Base-by-base conservation (phyloP, 1,140 invertebrate genomes). In the Drosophila burlai region DNA sequence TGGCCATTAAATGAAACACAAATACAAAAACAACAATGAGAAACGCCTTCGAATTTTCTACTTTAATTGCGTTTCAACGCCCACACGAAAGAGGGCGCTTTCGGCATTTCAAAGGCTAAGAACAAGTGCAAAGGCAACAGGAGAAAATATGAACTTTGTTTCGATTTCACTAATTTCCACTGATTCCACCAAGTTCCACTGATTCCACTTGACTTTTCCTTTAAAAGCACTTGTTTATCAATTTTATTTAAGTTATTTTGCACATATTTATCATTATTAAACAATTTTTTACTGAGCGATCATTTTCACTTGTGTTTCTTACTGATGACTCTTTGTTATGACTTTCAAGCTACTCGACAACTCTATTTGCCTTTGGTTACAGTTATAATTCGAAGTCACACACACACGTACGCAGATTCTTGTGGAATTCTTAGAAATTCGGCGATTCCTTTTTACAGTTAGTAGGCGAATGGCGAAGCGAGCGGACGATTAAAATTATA, bases 361-460 rank as follows among this genome's bases (percentile, higher is more conserved):
- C 58, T 45, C 58, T 26, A 5, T n/a, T 13, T 13, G 0, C 9
- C 16, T 40, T 40, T 57, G 9, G 24, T 16, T 13, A 45, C 63
- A 45, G 63, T 34, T 65, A 43, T 16, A 9, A 9, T 29, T 29
- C 24, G 11, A 31, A 21, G n/a, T n/a, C 13, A n/a, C 26, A 24
- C 38, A 16, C 9, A 26, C 71, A 36, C 29, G 7, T 1, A 31
- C 31, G 31, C 8, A 31, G 8, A 10, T 34, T 36, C 4, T 13
- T 36, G 10, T 13, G 36, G 45, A 5, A 54, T 36, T 38, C 9
- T 10, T n/a, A 8, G 24, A 67, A 67, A 21, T 29, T 55, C 42
- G 24, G 18, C 42, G n/a, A 9, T 47, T 71, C 40, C 49, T 29
- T 40, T 43, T 67, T 43, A 68, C 75, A 77, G 75, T 77, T 77